Conservation (phyloP, 2,888 invertebrate genomes). For the Pachycephus smyrnensis region DNA sequence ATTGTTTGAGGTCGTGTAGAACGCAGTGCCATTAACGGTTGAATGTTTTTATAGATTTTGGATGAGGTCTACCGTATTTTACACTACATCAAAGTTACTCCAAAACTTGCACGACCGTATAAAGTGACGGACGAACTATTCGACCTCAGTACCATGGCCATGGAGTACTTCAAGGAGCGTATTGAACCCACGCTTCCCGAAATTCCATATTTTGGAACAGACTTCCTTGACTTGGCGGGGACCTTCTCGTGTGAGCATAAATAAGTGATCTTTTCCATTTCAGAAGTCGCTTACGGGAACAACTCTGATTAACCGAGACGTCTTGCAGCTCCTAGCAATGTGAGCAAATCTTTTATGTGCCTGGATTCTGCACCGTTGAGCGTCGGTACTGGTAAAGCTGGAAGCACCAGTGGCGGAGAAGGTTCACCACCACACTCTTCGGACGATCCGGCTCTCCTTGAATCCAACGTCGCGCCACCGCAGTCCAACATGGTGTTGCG, state of each 20-base stretch:
- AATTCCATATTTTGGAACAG: conserved; percentile 87
- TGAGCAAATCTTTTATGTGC: conserved; percentile 62
- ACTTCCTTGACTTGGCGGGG: conserved; percentile 83
- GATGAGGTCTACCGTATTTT: conserved; percentile 92
- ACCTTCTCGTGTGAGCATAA: conserved; percentile 75
- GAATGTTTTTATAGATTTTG: conserved; percentile 75
- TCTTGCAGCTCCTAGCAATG: conserved; percentile 55
- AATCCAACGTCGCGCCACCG: conserved; percentile 72
- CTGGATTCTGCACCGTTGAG: conserved; percentile 68
- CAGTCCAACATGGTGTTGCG: conserved; percentile 89
- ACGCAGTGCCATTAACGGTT: not conserved
- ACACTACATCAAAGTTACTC: conserved; percentile 84
- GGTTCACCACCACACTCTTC: conserved; percentile 68
- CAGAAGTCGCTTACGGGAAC: not conserved
- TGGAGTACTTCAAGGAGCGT: conserved; percentile 97
- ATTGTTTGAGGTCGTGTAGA: not conserved
- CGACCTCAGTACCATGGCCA: conserved; percentile 96
- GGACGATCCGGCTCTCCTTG: conserved; percentile 65
- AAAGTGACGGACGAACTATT: conserved; percentile 95
- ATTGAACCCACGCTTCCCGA: conserved; percentile 91
- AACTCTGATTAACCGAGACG: not conserved
- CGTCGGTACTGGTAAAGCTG: conserved; percentile 69
- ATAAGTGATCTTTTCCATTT: not conserved
- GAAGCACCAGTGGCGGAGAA: conserved; percentile 65
- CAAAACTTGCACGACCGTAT: conserved; percentile 87